phyloP scores from a whole-genome alignment of 53 echinoderm and acorn worm species.

The Arbacia lixula region DNA sequence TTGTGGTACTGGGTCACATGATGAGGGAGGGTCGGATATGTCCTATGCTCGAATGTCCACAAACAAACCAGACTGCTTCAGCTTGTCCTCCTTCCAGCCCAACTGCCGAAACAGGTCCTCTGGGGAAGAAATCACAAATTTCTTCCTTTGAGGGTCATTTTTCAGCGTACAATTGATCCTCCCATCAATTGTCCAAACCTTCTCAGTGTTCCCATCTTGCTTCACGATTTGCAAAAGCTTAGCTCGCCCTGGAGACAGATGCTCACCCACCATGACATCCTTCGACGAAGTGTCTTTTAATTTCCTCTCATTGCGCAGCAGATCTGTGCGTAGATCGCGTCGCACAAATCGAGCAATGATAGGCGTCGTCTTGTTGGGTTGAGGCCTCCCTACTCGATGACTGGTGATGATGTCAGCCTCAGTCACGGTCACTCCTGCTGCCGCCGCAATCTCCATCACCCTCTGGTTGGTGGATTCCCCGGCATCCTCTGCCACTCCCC shows the following conservation, averaged over 20 bases:
- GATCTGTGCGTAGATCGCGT: constrained; percentile 7
- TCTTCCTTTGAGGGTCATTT: background rate
- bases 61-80: too few relatives aligned
- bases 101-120: constrained; percentile 16
- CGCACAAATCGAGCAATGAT: constrained; percentile 35
- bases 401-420: constrained; percentile 6
- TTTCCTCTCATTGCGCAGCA: constrained; percentile 10
- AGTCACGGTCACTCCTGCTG: background rate
- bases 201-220: constrained; percentile 3
- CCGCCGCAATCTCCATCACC: constrained; percentile 4
- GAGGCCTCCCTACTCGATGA: constrained; percentile 22
- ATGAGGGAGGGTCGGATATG: background rate
- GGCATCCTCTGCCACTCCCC: constrained; percentile 23
- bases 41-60: too few relatives aligned
- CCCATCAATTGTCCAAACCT: constrained; percentile 34
- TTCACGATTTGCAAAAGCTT: constrained; percentile 31
- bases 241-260: constrained; percentile 25
- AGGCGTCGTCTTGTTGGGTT: constrained; percentile 12
- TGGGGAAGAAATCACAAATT: background rate
- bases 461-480: constrained; percentile 7
- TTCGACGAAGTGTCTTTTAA: constrained; percentile 1
- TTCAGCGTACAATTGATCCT: constrained; percentile 6
- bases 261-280: constrained; percentile 18
- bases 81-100: constrained; percentile 13
- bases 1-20: too few relatives aligned